Evolutionary conservation across 2,113 vertebrate species (phyloP).

Genomic region (Thunnus maccoyii): DNA sequence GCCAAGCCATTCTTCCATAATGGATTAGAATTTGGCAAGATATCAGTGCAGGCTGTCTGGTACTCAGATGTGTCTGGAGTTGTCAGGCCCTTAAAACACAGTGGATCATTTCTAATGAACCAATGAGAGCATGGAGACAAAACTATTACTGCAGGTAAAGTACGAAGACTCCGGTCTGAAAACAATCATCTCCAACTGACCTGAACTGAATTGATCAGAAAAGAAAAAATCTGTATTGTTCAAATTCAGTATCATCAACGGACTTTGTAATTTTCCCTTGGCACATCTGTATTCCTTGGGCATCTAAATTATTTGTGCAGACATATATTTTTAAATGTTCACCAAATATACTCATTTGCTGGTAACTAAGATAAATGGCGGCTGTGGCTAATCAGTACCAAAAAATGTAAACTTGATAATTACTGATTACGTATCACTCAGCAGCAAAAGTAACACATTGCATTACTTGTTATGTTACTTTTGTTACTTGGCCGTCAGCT

Average conservation of each 20-base stretch:
- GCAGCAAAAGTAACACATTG: too few species aligned
- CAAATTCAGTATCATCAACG: background rate
- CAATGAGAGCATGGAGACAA: constrained; percentile 11
- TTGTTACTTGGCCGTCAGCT: too few species aligned
- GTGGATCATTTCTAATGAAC: constrained; percentile 5
- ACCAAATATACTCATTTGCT: background rate
- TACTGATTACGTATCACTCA: too few species aligned
- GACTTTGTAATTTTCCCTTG: background rate
- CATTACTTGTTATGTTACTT: too few species aligned
- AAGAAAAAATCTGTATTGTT: background rate
- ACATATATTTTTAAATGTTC: background rate
- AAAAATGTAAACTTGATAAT: too few species aligned
- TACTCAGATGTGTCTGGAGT: constrained; percentile 52
- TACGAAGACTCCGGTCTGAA: background rate
- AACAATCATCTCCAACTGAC: background rate
- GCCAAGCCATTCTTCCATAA: constrained; percentile 55
- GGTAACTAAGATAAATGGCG: background rate
- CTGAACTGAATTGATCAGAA: background rate
- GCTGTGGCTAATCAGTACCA: background rate
- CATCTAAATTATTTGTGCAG: background rate
- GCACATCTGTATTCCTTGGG: background rate
- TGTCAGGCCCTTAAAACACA: constrained; percentile 23
- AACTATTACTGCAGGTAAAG: constrained; percentile 39
- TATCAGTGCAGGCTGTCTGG: constrained; percentile 31
- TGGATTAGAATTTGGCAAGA: constrained; percentile 56